Evolutionary conservation across 1,140 invertebrate species (phyloP), one percentile per base, ranked within the genome.

Genomic region (Trachelipus rathkii): DNA sequence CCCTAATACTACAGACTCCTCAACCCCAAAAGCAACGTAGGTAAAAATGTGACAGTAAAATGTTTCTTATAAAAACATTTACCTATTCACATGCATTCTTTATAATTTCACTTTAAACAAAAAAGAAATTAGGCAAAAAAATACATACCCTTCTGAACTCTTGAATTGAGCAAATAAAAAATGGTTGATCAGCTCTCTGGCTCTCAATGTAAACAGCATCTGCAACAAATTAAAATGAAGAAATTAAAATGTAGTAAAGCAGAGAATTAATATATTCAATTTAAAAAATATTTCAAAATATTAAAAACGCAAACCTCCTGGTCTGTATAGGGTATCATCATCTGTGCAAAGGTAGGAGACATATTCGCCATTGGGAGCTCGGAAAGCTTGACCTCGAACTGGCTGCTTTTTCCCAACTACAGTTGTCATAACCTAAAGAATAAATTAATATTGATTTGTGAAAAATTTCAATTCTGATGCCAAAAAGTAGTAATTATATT

Each of bases 151-250:
- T 74, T 78, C 84, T 81, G 82, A 86, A 86, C 67, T 86, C 85
- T 77, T 85, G 84, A 69, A 87, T 86, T 67, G 82, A 84, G 80
- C 86, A 87, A 44, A 87, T 85, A 78, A 86, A 86, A 79, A 83
- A 87, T 0, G 86, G 86, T 67, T 86, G 84, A 74, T 87, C 86
- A n/a, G 84, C 83, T 72, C 85, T 77, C 74, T 85, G 84, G 81
- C 85, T 86, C 71, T 87, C 86, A 60, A 87, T 84, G 78, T 86
- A 87, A 6, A 86, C 86, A 72, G 85, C 82, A 84, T 87, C 85
- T 86, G 83, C 13, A 83, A 84, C 76, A 78, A 79, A 78, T 68
- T 71, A 68, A 10, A 74, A 15, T 60, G 50, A 33, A 33, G 6
- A 3, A 3, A 33, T 3, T 33, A 3, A 33, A 3, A 33, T 33